Evolutionary conservation across 2,113 vertebrate genomes (phyloP).

Genomic region (Anarhynchus alexandrinus): DNA sequence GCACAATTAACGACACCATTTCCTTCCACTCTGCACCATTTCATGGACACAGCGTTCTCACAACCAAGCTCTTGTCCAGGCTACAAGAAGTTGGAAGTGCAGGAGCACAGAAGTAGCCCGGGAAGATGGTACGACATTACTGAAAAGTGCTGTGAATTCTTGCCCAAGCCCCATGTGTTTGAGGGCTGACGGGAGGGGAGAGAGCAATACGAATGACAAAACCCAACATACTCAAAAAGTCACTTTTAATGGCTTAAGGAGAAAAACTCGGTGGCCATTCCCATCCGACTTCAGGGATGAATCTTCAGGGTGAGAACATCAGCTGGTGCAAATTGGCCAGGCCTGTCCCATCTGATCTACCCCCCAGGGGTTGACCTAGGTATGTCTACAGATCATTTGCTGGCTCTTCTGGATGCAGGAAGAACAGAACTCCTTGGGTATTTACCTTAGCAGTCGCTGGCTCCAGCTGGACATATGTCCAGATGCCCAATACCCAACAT

Average conservation of each 20-base stretch:
- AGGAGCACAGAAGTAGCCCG: not conserved
- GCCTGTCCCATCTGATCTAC: not conserved
- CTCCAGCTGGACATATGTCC: not conserved
- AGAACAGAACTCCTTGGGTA: not conserved
- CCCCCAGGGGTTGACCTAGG: not conserved
- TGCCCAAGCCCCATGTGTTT: not conserved
- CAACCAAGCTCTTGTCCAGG: slow-evolving; percentile 18
- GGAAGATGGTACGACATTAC: not conserved
- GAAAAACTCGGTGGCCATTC: not conserved
- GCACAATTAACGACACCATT: slow-evolving; percentile 38
- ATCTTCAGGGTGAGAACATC: not conserved
- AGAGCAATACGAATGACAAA: not conserved
- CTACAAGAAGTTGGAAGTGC: not conserved
- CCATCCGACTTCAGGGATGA: not conserved
- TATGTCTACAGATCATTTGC: not conserved
- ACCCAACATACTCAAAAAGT: rapidly evolving
- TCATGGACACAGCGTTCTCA: slow-evolving; percentile 12
- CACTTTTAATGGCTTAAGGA: not conserved
- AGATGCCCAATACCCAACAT: not conserved
- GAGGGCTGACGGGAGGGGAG: not conserved
- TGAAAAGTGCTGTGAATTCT: not conserved
- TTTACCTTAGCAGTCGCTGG: not conserved
- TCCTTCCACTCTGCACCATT: slow-evolving; percentile 32
- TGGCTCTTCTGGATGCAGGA: not conserved
- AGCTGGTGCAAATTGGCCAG: not conserved